These are phyloP conservation scores for Diplosoma virens DNA, from an alignment of 23 tunicate species.

Conservation along the genomic window DNA sequence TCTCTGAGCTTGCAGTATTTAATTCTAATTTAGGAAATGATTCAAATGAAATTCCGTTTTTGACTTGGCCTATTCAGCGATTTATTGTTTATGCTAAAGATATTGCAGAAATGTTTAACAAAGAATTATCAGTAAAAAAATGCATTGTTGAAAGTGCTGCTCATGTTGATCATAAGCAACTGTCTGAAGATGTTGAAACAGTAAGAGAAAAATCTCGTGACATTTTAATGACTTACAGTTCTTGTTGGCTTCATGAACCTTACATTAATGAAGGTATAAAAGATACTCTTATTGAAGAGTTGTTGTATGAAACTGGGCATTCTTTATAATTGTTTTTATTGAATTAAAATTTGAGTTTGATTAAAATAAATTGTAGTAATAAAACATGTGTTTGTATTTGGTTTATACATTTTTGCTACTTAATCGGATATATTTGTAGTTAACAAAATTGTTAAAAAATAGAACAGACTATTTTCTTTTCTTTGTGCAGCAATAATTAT, in stretches of 20 bases:
- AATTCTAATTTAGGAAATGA: conserved; percentile 10
- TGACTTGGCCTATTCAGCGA: conserved; percentile 44
- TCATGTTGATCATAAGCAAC: conserved; percentile 58
- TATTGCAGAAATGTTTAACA: conserved; percentile 42
- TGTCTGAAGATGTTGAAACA: not conserved
- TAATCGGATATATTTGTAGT: too few relatives aligned
- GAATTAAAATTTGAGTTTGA: not conserved
- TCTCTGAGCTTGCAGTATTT: not conserved
- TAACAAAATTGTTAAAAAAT: too few relatives aligned
- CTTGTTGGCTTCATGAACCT: conserved; percentile 87
- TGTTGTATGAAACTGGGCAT: conserved; percentile 79
- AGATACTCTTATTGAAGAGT: conserved; percentile 26
- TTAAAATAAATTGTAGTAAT: too few relatives aligned
- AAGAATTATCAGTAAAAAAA: conserved; percentile 42
- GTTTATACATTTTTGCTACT: too few relatives aligned
- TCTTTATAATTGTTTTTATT: not conserved
- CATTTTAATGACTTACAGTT: conserved; percentile 54
- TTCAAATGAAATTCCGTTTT: conserved; percentile 22
- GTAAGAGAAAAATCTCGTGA: conserved; percentile 43
- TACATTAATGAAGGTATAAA: conserved; percentile 40
- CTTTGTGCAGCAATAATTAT: too few relatives aligned
- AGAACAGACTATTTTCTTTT: too few relatives aligned
- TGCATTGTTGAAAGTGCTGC: conserved; percentile 76
- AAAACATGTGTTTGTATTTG: too few relatives aligned
- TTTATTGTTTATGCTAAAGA: conserved; percentile 34